Percentiles rank a stretch among this genome's conserved stretches.
phyloP scores from a whole-genome alignment of 2,888 invertebrate genomes.

The Xanthia togata region DNA sequence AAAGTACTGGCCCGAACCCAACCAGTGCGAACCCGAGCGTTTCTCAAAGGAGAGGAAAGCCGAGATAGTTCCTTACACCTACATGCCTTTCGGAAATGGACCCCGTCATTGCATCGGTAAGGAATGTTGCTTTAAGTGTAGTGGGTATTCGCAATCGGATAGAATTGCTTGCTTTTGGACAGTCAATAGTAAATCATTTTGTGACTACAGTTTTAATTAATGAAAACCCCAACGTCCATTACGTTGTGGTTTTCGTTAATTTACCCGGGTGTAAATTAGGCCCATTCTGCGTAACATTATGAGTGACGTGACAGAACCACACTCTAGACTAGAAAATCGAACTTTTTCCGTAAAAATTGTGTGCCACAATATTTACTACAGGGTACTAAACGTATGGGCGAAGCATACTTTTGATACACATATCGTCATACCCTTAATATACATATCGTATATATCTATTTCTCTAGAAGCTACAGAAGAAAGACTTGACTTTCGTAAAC shows the following conservation, averaged over 20 bases:
- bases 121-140: conserved; percentile 16
- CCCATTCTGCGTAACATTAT: not conserved
- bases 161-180: not conserved
- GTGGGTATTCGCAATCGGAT: not conserved
- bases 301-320: not conserved
- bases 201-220: not conserved
- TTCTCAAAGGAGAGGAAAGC: conserved; percentile 74
- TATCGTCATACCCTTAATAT: not conserved
- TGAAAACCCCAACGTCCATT: not conserved
- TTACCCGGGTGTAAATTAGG: not conserved
- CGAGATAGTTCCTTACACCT: conserved; percentile 79
- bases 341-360: not conserved
- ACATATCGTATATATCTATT: not conserved
- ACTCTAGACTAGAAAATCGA: not conserved
- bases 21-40: conserved; percentile 73
- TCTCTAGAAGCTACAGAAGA: not conserved
- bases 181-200: not conserved
- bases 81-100: conserved; percentile 85
- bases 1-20: conserved; percentile 80
- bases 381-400: not conserved
- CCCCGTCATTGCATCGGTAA: conserved; percentile 86
- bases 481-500: not conserved
- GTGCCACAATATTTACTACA: not conserved
- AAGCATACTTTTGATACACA: not conserved
- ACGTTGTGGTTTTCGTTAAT: not conserved